Evolutionary conservation across 2,888 invertebrate genomes (phyloP).

Genomic region (Coleophora deauratella): DNA sequence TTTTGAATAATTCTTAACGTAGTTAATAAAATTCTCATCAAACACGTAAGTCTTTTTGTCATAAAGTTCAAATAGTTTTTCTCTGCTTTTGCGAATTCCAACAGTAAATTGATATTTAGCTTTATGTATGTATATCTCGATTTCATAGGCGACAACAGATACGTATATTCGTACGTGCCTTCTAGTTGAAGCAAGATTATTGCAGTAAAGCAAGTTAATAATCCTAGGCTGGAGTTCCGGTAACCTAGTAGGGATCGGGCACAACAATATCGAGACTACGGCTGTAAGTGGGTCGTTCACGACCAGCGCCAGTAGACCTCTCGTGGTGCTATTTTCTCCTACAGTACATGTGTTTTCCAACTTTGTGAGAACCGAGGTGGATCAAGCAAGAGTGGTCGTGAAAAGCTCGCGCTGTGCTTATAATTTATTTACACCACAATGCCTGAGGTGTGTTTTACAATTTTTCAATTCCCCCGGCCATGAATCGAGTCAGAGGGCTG

Average conservation of each 20-base stretch:
- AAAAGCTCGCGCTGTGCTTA: slow-evolving; percentile 51
- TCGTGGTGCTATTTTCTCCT: slow-evolving; percentile 33
- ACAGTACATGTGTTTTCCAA: slow-evolving; percentile 22
- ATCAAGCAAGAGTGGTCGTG: slow-evolving; percentile 31
- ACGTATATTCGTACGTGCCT: too few relatives aligned
- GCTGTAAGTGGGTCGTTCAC: slow-evolving; percentile 53
- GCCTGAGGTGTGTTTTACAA: slow-evolving; percentile 50
- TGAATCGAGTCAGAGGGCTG: slow-evolving; percentile 24
- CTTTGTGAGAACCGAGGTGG: slow-evolving; percentile 29
- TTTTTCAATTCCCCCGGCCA: slow-evolving; percentile 43
- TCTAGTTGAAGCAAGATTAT: slow-evolving; percentile 14
- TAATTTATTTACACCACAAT: slow-evolving; percentile 65
- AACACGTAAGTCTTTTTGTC: too few relatives aligned
- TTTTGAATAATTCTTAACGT: too few relatives aligned
- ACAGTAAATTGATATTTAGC: too few relatives aligned
- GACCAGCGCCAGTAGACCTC: slow-evolving; percentile 37
- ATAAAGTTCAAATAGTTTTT: too few relatives aligned
- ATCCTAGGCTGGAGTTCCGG: slow-evolving; percentile 42
- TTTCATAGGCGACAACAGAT: too few relatives aligned
- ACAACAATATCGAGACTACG: slow-evolving; percentile 55
- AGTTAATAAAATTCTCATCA: too few relatives aligned
- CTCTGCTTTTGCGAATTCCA: too few relatives aligned
- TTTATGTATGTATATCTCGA: too few relatives aligned
- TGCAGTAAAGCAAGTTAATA: slow-evolving; percentile 41
- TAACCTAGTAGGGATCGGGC: slow-evolving; percentile 51